Evolutionary conservation across 2,797 vertebrate species (phyloP).

Genomic region (Falco berigora): DNA sequence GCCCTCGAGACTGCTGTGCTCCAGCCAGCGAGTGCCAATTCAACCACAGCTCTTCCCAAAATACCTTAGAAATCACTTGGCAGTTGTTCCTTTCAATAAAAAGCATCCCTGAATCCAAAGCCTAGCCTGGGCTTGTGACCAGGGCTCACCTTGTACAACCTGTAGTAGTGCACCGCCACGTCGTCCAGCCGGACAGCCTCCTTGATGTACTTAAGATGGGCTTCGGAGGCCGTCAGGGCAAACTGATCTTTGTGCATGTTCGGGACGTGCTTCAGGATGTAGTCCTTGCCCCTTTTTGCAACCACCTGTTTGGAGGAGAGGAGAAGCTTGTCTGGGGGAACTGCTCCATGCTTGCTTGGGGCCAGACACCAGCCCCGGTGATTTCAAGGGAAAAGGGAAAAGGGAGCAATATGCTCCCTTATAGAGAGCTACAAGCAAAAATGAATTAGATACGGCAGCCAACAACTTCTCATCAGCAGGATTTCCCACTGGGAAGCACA

Average conservation of each 20-base stretch:
- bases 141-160: slow-evolving; percentile 87
- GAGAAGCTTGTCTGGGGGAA: not conserved
- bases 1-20: not conserved
- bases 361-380: rapidly evolving
- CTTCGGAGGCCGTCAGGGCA: slow-evolving; percentile 90
- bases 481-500: not conserved
- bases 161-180: slow-evolving; percentile 94
- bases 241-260: slow-evolving; percentile 99
- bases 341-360: rapidly evolving
- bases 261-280: slow-evolving; percentile 95
- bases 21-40: not conserved
- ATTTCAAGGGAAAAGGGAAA: not conserved
- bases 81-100: not conserved
- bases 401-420: rapidly evolving
- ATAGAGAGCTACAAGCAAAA: not conserved
- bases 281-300: slow-evolving; percentile 90
- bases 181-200: slow-evolving; percentile 93
- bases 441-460: not conserved
- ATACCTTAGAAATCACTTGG: not conserved
- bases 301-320: slow-evolving; percentile 80
- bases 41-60: not conserved
- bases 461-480: not conserved
- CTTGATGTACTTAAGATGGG: slow-evolving; percentile 95
- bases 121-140: rapidly evolving
- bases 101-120: not conserved